Evolutionary conservation across 2,888 invertebrate species (phyloP).

Genomic region (Holacanthella duospinosa): DNA sequence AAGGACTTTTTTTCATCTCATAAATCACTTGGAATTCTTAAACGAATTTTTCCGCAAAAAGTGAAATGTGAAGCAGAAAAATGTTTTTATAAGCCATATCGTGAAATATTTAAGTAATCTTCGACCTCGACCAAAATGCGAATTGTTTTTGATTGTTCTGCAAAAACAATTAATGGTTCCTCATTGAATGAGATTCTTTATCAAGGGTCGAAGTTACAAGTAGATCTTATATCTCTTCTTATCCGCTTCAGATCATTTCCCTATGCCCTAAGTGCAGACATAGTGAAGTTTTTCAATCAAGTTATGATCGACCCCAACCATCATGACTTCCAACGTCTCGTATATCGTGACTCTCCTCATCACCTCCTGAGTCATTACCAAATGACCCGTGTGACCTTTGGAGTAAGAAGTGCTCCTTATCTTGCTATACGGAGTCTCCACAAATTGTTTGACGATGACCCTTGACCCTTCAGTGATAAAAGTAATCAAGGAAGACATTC

Average conservation of each 20-base stretch:
- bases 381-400: not conserved
- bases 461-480: not conserved
- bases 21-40: too few species aligned
- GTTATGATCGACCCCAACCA: not conserved
- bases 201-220: not conserved
- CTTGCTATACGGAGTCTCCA: not conserved
- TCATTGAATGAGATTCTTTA: not conserved
- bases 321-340: not conserved
- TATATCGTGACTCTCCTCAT: not conserved
- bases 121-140: too few species aligned
- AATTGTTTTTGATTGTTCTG: too few species aligned
- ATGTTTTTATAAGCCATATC: too few species aligned
- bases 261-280: not conserved
- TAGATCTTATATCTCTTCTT: not conserved
- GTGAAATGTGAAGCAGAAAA: too few species aligned
- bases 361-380: not conserved
- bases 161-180: not conserved
- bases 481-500: not conserved
- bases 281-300: slow-evolving; percentile 4
- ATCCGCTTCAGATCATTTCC: not conserved
- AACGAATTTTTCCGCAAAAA: too few species aligned
- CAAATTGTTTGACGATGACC: not conserved
- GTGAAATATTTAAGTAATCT: too few species aligned
- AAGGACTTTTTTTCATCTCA: too few species aligned
- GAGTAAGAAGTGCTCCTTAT: not conserved